Percentiles rank a stretch among this genome's conserved stretches.
Conservation (phyloP, 2,888 invertebrate species). For the Conistra vaccinii region DNA sequence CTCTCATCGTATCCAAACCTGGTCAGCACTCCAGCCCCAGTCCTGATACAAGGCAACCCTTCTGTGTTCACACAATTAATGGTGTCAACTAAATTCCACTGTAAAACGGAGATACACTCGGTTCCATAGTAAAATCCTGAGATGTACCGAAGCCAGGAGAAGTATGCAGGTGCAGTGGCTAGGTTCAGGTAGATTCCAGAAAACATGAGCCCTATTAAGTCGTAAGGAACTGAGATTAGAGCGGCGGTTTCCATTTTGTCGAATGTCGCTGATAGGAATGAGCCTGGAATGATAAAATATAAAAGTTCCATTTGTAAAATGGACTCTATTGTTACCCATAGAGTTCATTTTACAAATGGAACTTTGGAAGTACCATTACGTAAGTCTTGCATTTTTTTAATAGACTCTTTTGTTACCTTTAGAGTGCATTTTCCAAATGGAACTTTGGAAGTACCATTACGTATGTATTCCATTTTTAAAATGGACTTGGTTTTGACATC, state of each 20-base stretch:
- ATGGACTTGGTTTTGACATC: not conserved
- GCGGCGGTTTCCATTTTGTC: constrained; percentile 93
- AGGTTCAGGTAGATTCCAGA: constrained; percentile 93
- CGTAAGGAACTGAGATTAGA: constrained; percentile 92
- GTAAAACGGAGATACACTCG: constrained; percentile 93
- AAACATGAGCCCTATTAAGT: constrained; percentile 92
- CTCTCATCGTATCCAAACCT: constrained; percentile 88
- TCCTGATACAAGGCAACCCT: constrained; percentile 91
- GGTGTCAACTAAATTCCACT: constrained; percentile 91
- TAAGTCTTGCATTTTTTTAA: too few species aligned
- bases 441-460: too few species aligned
- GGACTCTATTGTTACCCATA: too few species aligned
- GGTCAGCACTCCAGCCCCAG: constrained; percentile 91
- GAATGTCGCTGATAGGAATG: constrained; percentile 93
- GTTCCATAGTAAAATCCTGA: constrained; percentile 93
- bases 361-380: too few species aligned
- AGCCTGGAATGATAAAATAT: constrained; percentile 83
- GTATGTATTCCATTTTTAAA: not conserved
- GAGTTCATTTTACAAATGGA: too few species aligned
- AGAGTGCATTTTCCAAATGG: too few species aligned
- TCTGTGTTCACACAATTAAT: constrained; percentile 91
- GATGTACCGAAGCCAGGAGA: constrained; percentile 91
- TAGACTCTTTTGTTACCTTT: too few species aligned
- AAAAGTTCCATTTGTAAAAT: constrained; percentile 34
- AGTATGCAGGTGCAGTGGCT: constrained; percentile 87